These are phyloP conservation scores for Allobates femoralis DNA, from an alignment of 2,797 vertebrate genomes.

Conservation along the genomic window DNA sequence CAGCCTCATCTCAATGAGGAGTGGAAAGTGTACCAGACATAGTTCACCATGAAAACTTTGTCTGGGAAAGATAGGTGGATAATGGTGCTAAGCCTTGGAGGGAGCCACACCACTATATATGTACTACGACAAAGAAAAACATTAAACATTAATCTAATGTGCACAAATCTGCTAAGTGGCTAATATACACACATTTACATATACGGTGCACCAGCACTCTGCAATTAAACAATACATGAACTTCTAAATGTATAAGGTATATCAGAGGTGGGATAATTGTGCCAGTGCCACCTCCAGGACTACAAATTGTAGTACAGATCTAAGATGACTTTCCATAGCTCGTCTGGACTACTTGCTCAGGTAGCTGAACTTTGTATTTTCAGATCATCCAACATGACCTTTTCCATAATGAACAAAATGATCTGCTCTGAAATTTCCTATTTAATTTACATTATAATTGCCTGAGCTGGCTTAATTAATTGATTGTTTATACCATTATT, in stretches of 20 bases:
- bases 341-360: background rate
- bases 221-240: no score
- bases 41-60: no score
- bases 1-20: no score
- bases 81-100: no score
- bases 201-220: no score
- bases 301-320: background rate
- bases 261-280: background rate
- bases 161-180: no score
- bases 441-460: conserved; percentile 18
- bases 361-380: background rate
- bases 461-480: conserved; percentile 16
- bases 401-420: background rate
- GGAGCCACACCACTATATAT: no score
- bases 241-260: background rate
- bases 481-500: conserved; percentile 8
- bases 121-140: no score
- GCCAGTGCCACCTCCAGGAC: background rate
- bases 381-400: background rate
- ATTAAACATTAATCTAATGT: no score
- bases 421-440: conserved; percentile 2
- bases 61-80: no score
- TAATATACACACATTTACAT: no score
- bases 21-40: no score
- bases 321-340: background rate